Conservation (phyloP, 2,888 invertebrate genomes). For the Troides oblongomaculatus region DNA sequence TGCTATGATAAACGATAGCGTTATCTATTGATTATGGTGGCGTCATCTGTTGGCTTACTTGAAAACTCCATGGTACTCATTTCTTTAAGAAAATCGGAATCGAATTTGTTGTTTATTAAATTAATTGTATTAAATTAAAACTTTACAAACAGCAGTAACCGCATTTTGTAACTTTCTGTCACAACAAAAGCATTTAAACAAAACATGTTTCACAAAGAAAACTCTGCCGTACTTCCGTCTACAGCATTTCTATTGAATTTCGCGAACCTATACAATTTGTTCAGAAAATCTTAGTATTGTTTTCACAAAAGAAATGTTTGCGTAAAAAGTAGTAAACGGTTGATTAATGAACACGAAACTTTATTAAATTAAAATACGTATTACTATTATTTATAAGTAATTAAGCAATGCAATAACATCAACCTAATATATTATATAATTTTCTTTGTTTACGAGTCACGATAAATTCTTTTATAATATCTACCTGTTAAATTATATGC, state of each 20-base stretch:
- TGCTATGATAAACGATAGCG: too few relatives aligned
- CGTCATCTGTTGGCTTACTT: too few relatives aligned
- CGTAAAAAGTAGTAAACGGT: not conserved
- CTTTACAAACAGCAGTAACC: not conserved
- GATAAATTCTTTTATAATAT: too few relatives aligned
- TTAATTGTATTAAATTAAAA: conserved; percentile 8
- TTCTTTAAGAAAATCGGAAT: not conserved
- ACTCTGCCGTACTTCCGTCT: conserved; percentile 7
- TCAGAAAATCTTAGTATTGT: conserved; percentile 1
- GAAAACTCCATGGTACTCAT: too few relatives aligned
- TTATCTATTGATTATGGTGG: too few relatives aligned
- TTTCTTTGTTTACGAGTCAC: too few relatives aligned
- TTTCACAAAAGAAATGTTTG: not conserved
- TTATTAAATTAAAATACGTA: not conserved
- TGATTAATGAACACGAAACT: not conserved
- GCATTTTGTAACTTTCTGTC: conserved; percentile 4
- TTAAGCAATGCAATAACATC: not conserved
- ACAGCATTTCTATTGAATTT: conserved; percentile 9
- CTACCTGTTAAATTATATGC: too few relatives aligned
- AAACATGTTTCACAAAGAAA: conserved; percentile 9
- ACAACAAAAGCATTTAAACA: conserved; percentile 14
- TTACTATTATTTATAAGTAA: not conserved
- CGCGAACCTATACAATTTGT: conserved; percentile 7
- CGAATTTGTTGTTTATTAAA: not conserved
- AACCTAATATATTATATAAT: too few relatives aligned